Evolutionary conservation across 2,113 vertebrate genomes (phyloP).

Genomic region (Mystacornis crossleyi): DNA sequence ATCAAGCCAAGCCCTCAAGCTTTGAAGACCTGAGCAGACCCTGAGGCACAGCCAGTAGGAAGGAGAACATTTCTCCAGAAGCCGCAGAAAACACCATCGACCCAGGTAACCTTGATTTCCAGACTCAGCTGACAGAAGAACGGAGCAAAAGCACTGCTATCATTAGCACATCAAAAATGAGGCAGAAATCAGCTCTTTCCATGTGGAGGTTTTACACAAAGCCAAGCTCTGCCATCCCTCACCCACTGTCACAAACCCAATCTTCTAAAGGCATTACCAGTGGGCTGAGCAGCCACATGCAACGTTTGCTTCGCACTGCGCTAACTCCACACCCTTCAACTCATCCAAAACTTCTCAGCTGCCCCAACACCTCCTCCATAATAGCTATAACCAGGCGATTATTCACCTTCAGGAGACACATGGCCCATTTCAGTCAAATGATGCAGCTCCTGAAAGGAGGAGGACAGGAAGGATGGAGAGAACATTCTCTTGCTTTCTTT

Average conservation of each 20-base stretch:
- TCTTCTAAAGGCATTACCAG: fast-evolving
- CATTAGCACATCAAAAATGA: neutral
- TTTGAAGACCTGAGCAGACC: neutral
- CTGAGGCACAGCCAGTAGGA: neutral
- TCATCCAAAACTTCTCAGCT: neutral
- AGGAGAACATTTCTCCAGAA: neutral
- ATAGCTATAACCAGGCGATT: neutral
- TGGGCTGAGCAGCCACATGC: neutral
- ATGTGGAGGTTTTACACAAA: neutral
- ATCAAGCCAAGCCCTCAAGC: neutral
- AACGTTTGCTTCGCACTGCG: neutral
- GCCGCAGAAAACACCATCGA: neutral
- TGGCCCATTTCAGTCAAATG: neutral
- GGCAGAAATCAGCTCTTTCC: neutral
- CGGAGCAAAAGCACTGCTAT: neutral
- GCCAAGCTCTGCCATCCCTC: neutral
- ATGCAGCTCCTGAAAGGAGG: neutral
- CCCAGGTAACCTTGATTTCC: neutral
- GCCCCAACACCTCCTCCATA: neutral
- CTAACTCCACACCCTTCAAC: fast-evolving
- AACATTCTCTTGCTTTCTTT: neutral
- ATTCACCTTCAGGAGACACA: neutral
- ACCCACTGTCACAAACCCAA: neutral
- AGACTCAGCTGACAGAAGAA: neutral
- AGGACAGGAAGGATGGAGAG: neutral